phyloP scores from a whole-genome alignment of 37 sponge, comb jelly and placozoan species.

The Amphimedon queenslandica region DNA sequence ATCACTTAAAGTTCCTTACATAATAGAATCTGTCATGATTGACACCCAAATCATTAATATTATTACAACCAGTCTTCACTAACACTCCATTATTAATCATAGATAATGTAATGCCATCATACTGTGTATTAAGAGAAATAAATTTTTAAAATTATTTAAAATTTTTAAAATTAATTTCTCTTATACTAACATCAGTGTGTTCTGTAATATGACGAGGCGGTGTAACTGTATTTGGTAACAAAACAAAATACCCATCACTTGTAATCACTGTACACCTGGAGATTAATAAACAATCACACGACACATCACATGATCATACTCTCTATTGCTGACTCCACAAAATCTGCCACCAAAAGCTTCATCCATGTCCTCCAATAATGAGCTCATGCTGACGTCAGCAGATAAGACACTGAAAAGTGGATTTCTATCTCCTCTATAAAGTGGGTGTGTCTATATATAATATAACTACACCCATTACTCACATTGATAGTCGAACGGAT shows the following conservation, averaged over 20 bases:
- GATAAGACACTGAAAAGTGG: neutral
- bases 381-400: neutral
- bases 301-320: neutral
- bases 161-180: neutral
- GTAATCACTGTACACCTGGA: neutral
- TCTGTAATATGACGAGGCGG: neutral
- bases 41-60: neutral
- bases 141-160: neutral
- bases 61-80: conserved; percentile 4
- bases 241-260: neutral
- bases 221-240: neutral
- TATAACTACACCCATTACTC: neutral
- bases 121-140: neutral
- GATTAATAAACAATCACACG: neutral
- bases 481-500: neutral
- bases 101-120: neutral
- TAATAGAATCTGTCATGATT: neutral
- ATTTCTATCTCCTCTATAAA: too few species aligned
- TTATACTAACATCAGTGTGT: neutral
- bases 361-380: neutral
- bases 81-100: neutral
- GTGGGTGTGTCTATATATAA: neutral
- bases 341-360: neutral
- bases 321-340: neutral
- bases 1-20: neutral